Percentiles rank a stretch among this genome's conserved stretches.
Conservation (phyloP, 30 jellyfish, hydroid and myxozoan genomes). For the Cassiopea andromeda region DNA sequence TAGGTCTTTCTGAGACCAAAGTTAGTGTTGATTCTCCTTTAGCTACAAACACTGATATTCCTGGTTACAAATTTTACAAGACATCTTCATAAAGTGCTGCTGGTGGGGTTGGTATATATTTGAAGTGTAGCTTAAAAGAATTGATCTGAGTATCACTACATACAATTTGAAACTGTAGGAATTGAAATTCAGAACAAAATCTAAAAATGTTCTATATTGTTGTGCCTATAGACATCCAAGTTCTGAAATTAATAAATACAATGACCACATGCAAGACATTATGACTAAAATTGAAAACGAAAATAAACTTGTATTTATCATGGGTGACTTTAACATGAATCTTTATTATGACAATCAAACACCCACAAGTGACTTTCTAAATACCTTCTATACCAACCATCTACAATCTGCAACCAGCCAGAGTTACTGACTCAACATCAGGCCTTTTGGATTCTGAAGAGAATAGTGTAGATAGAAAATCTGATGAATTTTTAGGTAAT, state of each 20-base stretch:
- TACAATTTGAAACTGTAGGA: neutral
- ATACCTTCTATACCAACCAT: too few relatives aligned
- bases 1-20: neutral
- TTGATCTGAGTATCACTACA: too few relatives aligned
- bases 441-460: too few relatives aligned
- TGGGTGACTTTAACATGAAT: constrained; percentile 23
- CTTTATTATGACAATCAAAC: neutral
- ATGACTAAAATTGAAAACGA: neutral
- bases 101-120: constrained; percentile 18
- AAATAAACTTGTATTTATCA: constrained; percentile 6
- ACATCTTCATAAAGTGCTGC: constrained; percentile 2
- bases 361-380: neutral
- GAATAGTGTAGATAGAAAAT: too few relatives aligned
- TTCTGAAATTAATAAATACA: neutral
- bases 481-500: too few relatives aligned
- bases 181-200: constrained; percentile 5
- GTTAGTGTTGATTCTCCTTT: neutral
- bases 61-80: constrained; percentile 26
- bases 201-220: constrained; percentile 22
- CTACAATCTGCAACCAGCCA: too few relatives aligned
- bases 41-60: constrained; percentile 28
- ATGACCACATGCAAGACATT: constrained; percentile 9
- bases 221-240: constrained; percentile 30
- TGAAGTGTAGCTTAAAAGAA: neutral
- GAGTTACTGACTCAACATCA: too few relatives aligned